Evolutionary conservation across 2,888 invertebrate genomes (phyloP).

Genomic region (Meganola albula): DNA sequence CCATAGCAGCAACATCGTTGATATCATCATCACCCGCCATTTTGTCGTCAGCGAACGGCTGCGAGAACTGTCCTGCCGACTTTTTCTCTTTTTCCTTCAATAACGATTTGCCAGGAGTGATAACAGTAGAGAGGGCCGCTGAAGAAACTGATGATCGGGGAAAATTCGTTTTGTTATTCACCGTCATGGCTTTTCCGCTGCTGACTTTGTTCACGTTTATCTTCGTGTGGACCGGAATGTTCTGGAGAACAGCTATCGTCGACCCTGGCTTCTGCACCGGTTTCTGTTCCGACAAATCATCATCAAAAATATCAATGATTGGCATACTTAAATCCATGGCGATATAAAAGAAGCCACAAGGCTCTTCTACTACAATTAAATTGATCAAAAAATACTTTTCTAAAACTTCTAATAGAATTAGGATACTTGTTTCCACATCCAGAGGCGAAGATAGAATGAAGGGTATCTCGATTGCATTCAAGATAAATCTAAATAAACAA

Average conservation of each 20-base stretch:
- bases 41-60: conserved; percentile 65
- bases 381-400: too few species aligned
- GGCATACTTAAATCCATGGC: too few species aligned
- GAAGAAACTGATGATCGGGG: conserved; percentile 44
- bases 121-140: conserved; percentile 51
- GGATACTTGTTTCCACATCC: conserved; percentile 5
- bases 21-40: conserved; percentile 94
- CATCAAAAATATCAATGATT: too few species aligned
- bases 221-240: conserved; percentile 63
- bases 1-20: conserved; percentile 99
- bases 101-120: conserved; percentile 77
- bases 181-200: conserved; percentile 71
- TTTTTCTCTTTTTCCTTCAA: conserved; percentile 89
- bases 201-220: conserved; percentile 54
- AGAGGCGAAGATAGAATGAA: conserved; percentile 8
- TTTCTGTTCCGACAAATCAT: too few species aligned
- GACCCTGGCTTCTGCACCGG: conserved; percentile 42
- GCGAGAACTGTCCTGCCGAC: conserved; percentile 49
- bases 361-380: too few species aligned
- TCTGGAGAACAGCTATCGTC: conserved; percentile 62
- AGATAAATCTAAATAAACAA: conserved; percentile 10
- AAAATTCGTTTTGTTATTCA: conserved; percentile 52
- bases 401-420: too few species aligned
- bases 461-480: conserved; percentile 9
- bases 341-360: too few species aligned